phyloP scores from a whole-genome alignment of 2,113 vertebrate genomes.

The Bubo bubo region DNA sequence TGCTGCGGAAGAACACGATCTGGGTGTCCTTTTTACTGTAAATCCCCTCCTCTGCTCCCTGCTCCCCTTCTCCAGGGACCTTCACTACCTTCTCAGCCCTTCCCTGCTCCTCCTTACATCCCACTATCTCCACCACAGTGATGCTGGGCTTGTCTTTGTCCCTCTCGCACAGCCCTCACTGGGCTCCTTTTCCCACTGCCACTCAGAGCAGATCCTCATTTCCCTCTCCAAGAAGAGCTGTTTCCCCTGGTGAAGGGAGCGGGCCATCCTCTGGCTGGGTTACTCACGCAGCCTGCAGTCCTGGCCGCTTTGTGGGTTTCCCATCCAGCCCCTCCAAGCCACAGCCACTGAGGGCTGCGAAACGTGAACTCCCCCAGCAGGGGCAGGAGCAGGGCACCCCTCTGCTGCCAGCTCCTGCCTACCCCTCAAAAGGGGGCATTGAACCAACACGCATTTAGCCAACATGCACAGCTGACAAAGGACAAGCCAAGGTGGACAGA shows the following conservation, averaged over 20 bases:
- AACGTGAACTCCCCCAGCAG: not conserved
- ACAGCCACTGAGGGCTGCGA: accelerated
- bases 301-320: not conserved
- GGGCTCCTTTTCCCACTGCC: not conserved
- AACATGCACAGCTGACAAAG: not conserved
- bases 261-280: accelerated
- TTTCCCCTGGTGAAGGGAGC: accelerated
- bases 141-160: accelerated
- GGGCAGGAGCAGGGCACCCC: not conserved
- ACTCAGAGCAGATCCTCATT: not conserved
- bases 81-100: not conserved
- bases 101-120: not conserved
- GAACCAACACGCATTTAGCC: not conserved
- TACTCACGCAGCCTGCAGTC: not conserved
- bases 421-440: not conserved
- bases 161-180: not conserved
- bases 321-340: not conserved
- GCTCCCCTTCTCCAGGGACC: not conserved
- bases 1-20: not conserved
- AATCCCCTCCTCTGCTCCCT: not conserved
- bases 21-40: not conserved
- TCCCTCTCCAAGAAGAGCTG: not conserved
- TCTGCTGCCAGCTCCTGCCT: not conserved
- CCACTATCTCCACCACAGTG: accelerated
- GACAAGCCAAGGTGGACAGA: not conserved